phyloP scores from a whole-genome alignment of 2,888 invertebrate genomes.

The Phlogophora meticulosa region DNA sequence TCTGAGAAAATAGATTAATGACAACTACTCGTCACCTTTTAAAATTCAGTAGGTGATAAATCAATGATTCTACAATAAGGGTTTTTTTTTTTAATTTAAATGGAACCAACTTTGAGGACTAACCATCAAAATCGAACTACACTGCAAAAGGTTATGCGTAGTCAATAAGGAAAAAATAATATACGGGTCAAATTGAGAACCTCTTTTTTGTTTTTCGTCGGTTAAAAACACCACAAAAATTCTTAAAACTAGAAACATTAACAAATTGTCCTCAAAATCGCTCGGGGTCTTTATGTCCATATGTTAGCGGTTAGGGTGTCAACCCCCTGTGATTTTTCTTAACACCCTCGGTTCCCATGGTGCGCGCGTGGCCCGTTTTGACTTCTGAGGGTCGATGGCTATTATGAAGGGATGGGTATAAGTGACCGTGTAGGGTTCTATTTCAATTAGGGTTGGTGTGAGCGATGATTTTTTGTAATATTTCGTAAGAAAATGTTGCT shows the following conservation, averaged over 20 bases:
- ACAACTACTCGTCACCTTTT: too few relatives aligned
- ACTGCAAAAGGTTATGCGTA: too few relatives aligned
- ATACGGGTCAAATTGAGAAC: too few relatives aligned
- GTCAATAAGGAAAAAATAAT: too few relatives aligned
- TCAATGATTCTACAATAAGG: too few relatives aligned
- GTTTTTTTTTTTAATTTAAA: too few relatives aligned
- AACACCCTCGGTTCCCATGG: slow-evolving; percentile 74
- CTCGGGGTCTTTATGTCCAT: slow-evolving; percentile 66
- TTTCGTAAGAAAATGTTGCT: neutral
- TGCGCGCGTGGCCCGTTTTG: slow-evolving; percentile 68
- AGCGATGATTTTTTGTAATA: slow-evolving; percentile 9
- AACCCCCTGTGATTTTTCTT: slow-evolving; percentile 60
- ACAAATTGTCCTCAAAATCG: slow-evolving; percentile 48
- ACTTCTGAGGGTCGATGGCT: slow-evolving; percentile 63
- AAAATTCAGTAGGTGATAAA: too few relatives aligned
- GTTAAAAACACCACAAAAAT: too few relatives aligned
- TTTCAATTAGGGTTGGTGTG: slow-evolving; percentile 63
- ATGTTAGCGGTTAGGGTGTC: slow-evolving; percentile 65
- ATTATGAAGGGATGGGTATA: slow-evolving; percentile 57
- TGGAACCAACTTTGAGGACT: too few relatives aligned
- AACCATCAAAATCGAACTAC: too few relatives aligned
- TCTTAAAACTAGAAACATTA: slow-evolving; percentile 5
- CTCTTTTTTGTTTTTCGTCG: too few relatives aligned
- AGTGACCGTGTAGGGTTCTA: slow-evolving; percentile 56
- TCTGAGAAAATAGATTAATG: too few relatives aligned